Evolutionary conservation across 2,888 invertebrate species (phyloP).

Genomic region (Cataglyphis rosenhaueri): DNA sequence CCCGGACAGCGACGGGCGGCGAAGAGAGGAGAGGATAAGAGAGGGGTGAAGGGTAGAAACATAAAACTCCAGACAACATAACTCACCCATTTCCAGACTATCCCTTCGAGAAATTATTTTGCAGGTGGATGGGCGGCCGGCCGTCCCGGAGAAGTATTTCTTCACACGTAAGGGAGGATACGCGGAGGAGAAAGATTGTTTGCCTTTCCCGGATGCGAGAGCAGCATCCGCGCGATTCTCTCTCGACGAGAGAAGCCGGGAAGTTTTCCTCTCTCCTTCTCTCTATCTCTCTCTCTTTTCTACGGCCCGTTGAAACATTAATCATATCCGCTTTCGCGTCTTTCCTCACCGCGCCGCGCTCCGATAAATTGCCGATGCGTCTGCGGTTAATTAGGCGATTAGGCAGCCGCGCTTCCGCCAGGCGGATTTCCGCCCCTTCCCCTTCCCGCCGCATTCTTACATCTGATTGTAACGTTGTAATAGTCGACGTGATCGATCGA

Average conservation of each 20-base stretch:
- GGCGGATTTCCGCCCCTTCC: slow-evolving; percentile 25
- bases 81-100: slow-evolving; percentile 77
- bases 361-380: slow-evolving; percentile 41
- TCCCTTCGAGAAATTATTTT: slow-evolving; percentile 79
- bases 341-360: not conserved
- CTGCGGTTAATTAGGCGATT: slow-evolving; percentile 54
- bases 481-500: slow-evolving; percentile 22
- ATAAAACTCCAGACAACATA: slow-evolving; percentile 76
- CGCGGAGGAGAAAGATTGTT: slow-evolving; percentile 59
- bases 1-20: slow-evolving; percentile 24
- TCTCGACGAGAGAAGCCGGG: slow-evolving; percentile 13
- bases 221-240: slow-evolving; percentile 32
- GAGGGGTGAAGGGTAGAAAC: slow-evolving; percentile 48
- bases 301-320: slow-evolving; percentile 27
- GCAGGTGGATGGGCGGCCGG: slow-evolving; percentile 55
- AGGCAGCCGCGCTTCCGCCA: slow-evolving; percentile 26
- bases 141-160: slow-evolving; percentile 52
- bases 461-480: slow-evolving; percentile 35
- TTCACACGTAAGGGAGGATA: slow-evolving; percentile 45
- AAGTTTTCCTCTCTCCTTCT: not conserved
- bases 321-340: slow-evolving; percentile 38
- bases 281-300: not conserved
- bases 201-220: slow-evolving; percentile 31
- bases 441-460: slow-evolving; percentile 17
- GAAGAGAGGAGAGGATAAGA: not conserved